Evolutionary conservation across 2,113 vertebrate species (phyloP), one percentile per base, ranked within the genome.

Genomic region (Epinephelus cyanopodus): DNA sequence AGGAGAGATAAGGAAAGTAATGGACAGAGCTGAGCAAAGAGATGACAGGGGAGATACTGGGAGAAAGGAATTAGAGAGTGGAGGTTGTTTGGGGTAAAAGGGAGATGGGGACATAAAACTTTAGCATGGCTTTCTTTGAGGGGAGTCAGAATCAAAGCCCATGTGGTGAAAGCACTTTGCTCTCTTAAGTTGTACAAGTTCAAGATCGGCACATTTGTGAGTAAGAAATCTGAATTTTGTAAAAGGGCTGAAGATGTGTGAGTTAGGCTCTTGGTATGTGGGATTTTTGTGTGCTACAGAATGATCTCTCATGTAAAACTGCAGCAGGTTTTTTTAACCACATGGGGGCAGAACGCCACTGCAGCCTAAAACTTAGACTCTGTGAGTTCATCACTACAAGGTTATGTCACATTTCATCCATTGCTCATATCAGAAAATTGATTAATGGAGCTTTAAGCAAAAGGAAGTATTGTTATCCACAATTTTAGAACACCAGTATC

Each of bases 1-100:
- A 57, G 0, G 3, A 39, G 37, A 57, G 53, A 70, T 56, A 2
- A 17, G 27, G 17, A 53, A 0, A 15, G 48, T 47, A 52, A 45
- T 47, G 14, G 45, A 62, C 15, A n/a, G 5, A 6, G 48, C 15
- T 10, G 42, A 45, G 42, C 23, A 29, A 54, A 45, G n/a, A 68
- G 57, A 83, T 56, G 3, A 45, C 12, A 14, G 48, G 54, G 74
- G 12, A 57, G 47, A 68, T 27, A 73, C 25, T 6, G n/a, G 6
- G n/a, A 71, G 57, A 25, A n/a, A 42, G 11, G 9, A n/a, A 45
- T 10, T 18, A 23, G 21, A 27, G 60, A 18, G 19, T 12, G 1
- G 76, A 74, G 62, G 56, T 25, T 47, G 54, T 74, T 54, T 39
- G 18, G 25, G 8, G 48, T 45, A 73, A 53, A 69, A 53, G 10